Evolutionary conservation across 2,888 invertebrate genomes (phyloP), one percentile per base, ranked within the genome.

Genomic region (Cerastis leucographa): DNA sequence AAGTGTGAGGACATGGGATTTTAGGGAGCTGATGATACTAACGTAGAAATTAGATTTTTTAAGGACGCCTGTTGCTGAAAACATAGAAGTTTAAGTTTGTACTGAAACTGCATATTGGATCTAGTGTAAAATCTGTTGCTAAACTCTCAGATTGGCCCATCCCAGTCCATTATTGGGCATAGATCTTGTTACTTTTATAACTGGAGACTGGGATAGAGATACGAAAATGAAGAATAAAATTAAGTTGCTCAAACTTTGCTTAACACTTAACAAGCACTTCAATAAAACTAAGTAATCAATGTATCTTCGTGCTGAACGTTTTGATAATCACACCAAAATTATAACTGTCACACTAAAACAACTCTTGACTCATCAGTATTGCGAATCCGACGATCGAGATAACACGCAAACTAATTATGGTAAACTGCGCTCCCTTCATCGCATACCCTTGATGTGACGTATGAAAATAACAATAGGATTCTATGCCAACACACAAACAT

Each of bases 351-450:
- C 80, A 78, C 69, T 2, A 35, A 9, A 59, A 6, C 90, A 86
- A 17, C 92, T 92, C 89, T 81, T 59, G 56, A 61, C 46, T 76
- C 49, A 85, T 90, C 80, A 77, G 77, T 80, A 88, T 91, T 88
- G 92, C 92, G 84, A 94, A 94, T 91, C 90, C 92, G 90, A 59
- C 17, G 84, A 88, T 88, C 89, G 85, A 91, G 93, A 94, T 94
- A 92, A 92, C 93, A 91, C 91, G 93, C 93, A 92, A 93, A 92
- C 94, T 94, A 95, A 95, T 95, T 94, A 94, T 93, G 91, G 91
- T 90, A 91, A 93, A 92, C 92, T 90, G 89, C 77, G 84, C 71
- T 88, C 88, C 89, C 89, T 87, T 91, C 92, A 90, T 90, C 92
- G 90, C 87, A 80, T 88, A 87, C 92, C 91, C 91, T 92, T 92